A percentile compares a stretch with the other conserved stretches of the same genome.
Conservation (phyloP, 2,113 vertebrate genomes). For the Lasiurus cinereus region DNA sequence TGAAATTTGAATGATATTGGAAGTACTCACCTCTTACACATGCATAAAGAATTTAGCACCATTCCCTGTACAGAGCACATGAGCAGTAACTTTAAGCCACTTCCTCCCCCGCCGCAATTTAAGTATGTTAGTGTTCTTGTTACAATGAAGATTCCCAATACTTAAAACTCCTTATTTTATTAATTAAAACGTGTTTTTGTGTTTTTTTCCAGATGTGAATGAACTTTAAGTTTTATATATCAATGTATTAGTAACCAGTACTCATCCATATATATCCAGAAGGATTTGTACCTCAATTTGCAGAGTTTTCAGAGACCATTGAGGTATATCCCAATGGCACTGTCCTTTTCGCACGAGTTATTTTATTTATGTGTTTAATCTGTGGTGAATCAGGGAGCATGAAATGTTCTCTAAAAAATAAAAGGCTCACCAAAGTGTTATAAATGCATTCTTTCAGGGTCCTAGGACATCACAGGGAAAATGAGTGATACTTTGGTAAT, state of each 20-base stretch:
- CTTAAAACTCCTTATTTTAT: background rate
- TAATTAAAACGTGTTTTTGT: background rate
- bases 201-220: background rate
- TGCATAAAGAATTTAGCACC: background rate
- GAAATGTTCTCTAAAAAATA: conserved; percentile 61
- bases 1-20: background rate
- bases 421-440: conserved; percentile 39
- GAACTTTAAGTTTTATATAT: background rate
- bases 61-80: too few relatives aligned
- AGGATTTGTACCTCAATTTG: background rate
- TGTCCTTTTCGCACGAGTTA: background rate
- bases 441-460: conserved; percentile 57
- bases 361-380: conserved; percentile 76
- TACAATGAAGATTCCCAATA: background rate
- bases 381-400: conserved; percentile 16
- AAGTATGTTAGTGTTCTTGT: background rate
- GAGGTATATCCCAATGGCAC: background rate
- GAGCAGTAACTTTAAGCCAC: background rate
- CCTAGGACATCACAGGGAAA: background rate
- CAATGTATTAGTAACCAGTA: background rate
- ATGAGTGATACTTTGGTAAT: background rate
- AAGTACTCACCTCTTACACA: background rate
- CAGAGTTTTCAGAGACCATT: background rate
- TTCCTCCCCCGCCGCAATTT: background rate
- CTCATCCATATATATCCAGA: background rate